phyloP scores from a whole-genome alignment of 2,797 vertebrate species.

The Gorsachius magnificus region DNA sequence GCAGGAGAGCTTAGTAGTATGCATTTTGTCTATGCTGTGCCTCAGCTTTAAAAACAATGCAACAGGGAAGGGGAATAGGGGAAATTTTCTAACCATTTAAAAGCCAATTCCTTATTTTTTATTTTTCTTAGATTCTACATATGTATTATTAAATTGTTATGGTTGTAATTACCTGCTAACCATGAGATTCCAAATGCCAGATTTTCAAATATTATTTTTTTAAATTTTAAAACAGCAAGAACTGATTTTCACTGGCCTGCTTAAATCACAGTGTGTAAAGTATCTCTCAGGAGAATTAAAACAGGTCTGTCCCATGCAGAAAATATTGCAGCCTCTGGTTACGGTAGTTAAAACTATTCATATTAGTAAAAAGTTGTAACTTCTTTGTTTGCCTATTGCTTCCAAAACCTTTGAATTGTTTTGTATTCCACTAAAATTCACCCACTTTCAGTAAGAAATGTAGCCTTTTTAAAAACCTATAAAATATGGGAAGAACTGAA shows the following conservation, averaged over 20 bases:
- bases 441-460: neutral
- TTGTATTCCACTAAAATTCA: neutral
- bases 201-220: neutral
- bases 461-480: neutral
- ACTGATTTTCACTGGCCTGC: neutral
- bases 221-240: neutral
- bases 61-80: neutral
- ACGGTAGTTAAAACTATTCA: neutral
- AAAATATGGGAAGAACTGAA: conserved; percentile 32
- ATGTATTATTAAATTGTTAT: neutral
- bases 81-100: neutral
- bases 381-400: neutral
- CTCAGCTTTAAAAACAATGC: neutral
- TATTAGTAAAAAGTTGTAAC: neutral
- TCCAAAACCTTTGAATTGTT: neutral
- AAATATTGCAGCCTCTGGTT: neutral
- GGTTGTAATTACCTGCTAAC: neutral
- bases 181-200: neutral
- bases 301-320: neutral
- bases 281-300: neutral
- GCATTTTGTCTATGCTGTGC: neutral
- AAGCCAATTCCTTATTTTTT: neutral
- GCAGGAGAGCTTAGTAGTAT: neutral
- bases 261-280: neutral
- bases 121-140: neutral